Base-by-base conservation (phyloP, 2,888 invertebrate genomes). In the Synergus itoensis region DNA sequence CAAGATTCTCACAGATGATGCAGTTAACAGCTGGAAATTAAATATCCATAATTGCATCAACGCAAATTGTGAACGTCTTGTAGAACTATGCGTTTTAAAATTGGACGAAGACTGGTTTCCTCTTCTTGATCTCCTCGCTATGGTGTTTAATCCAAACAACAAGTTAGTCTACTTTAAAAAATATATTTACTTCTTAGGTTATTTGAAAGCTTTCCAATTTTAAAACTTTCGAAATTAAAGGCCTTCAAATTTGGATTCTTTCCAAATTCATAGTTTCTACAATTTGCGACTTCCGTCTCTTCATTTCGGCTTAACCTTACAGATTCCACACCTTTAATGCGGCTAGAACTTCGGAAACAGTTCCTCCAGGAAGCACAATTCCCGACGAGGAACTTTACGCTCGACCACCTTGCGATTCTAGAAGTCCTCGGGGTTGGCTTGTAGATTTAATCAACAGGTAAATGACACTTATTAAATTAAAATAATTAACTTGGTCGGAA, bases 41-140 rank as follows among this genome's bases (percentile, higher is more conserved):
- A 99, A 99, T 92, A 99, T 99, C 91, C 99, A 99, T 92, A 96
- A 96, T 92, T 98, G 98, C 93, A 99, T 99, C 87, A 95, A 98
- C 90, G 96, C 97, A 89, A 99, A 99, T 91, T 98, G 98, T 91
- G 96, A 97, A 91, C 96, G 97, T 92, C 94, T 99, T 87, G 95
- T 99, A 84, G 98, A 98, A 93, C 94, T 99, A 87, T 98, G 98
- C 94, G 98, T 98, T 85, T 94, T 97, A 88, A 99, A 99, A 93
- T 94, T 99, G 92, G 94, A 94, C 79, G 95, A 96, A 86, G 98
- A 99, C 93, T 98, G 98, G 95, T 96, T 98, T 89, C 97, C 98
- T 89, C 94, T 99, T 87, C 93, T 99, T 88, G 97, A 99, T 92
- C 94, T 99, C 87, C 94, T 99, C 86, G 97, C 98, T 82, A 97